These are phyloP conservation scores for Vipera ursinii DNA, from an alignment of 2,797 vertebrate species.

Conservation along the genomic window DNA sequence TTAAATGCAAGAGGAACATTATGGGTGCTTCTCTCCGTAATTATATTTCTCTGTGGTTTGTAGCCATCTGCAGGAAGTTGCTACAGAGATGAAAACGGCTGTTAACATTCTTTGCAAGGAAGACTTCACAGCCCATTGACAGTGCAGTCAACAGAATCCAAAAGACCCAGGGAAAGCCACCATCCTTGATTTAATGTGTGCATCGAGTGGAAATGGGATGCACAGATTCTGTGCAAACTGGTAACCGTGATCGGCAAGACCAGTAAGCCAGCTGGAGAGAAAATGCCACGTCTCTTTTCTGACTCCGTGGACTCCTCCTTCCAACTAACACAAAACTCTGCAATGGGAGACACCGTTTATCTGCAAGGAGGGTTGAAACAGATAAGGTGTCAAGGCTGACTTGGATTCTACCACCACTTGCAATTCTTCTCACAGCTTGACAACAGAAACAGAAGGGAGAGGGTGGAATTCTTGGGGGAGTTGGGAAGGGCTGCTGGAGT, in stretches of 20 bases:
- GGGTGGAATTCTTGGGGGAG: too few relatives aligned
- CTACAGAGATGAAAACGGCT: not conserved
- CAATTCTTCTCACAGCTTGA: too few relatives aligned
- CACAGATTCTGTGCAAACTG: slow-evolving; percentile 4
- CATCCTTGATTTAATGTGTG: not conserved
- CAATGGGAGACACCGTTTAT: not conserved
- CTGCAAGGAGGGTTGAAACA: not conserved
- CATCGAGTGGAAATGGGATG: not conserved
- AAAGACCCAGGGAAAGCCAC: not conserved
- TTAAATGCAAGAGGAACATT: not conserved
- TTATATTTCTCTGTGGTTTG: slow-evolving; percentile 32
- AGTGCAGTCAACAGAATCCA: slow-evolving; percentile 2
- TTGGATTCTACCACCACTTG: too few relatives aligned
- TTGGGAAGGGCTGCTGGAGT: too few relatives aligned
- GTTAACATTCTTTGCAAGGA: slow-evolving; percentile 3
- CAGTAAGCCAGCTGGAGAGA: not conserved
- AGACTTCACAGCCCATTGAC: not conserved
- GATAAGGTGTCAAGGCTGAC: not conserved
- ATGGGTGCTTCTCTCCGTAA: not conserved
- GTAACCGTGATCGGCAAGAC: not conserved
- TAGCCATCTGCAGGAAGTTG: slow-evolving; percentile 27
- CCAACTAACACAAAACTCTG: not conserved
- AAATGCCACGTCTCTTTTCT: not conserved
- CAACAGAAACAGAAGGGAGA: too few relatives aligned
- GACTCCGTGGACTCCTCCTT: not conserved